Evolutionary conservation across 1,140 invertebrate species (phyloP).

Genomic region (Goniozus legneri): DNA sequence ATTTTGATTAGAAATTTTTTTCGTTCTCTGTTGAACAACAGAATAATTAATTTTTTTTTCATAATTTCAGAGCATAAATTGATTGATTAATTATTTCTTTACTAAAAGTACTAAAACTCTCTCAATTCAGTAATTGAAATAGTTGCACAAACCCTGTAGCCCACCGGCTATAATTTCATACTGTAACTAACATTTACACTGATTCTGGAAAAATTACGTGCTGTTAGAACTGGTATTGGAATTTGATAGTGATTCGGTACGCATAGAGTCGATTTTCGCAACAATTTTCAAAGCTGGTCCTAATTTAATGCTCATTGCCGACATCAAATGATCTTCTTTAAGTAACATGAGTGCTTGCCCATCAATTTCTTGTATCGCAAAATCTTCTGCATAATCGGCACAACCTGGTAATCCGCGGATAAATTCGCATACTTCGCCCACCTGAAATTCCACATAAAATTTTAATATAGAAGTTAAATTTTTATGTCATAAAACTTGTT

Average conservation of each 20-base stretch:
- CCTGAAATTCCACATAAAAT: slow-evolving; percentile 44
- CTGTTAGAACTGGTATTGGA: slow-evolving; percentile 38
- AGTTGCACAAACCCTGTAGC: slow-evolving; percentile 42
- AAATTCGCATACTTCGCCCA: slow-evolving; percentile 78
- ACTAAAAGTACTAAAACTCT: too few relatives aligned
- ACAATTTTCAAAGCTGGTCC: slow-evolving; percentile 94
- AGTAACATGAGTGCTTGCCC: slow-evolving; percentile 90
- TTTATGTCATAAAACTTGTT: not conserved
- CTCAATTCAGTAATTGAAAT: slow-evolving; percentile 13
- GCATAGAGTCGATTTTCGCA: slow-evolving; percentile 76
- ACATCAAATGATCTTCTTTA: slow-evolving; percentile 94
- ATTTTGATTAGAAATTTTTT: too few relatives aligned
- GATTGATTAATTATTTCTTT: too few relatives aligned
- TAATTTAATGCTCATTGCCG: slow-evolving; percentile 91
- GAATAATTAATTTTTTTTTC: too few relatives aligned
- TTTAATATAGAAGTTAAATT: slow-evolving; percentile 3
- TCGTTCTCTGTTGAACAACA: too few relatives aligned
- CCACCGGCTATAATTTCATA: slow-evolving; percentile 18
- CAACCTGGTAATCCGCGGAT: slow-evolving; percentile 83
- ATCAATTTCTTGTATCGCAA: slow-evolving; percentile 92
- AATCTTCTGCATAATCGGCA: slow-evolving; percentile 91
- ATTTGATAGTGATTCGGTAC: slow-evolving; percentile 54
- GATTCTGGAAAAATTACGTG: slow-evolving; percentile 25
- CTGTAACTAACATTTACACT: slow-evolving; percentile 8
- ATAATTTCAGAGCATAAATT: too few relatives aligned